These are phyloP conservation scores for Pachycephala philippinensis DNA, from an alignment of 2,113 vertebrate genomes.

Conservation along the genomic window DNA sequence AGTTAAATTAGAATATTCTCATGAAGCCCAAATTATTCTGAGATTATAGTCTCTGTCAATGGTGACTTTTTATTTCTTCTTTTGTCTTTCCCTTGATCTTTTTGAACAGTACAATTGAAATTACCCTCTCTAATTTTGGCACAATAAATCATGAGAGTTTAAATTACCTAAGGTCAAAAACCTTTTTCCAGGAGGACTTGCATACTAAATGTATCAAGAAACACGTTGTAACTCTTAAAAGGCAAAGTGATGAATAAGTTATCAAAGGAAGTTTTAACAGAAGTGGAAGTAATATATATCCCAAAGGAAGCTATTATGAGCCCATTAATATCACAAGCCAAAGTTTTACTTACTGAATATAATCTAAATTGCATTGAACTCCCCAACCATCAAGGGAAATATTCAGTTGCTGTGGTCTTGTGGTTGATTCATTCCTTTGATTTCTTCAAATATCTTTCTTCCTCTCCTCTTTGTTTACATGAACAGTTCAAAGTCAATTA, in stretches of 20 bases:
- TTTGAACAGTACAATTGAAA: background rate
- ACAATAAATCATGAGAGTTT: conserved; percentile 24
- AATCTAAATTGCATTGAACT: conserved; percentile 48
- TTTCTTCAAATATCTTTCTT: conserved; percentile 6
- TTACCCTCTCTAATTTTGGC: background rate
- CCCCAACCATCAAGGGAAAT: background rate
- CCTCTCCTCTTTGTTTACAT: background rate
- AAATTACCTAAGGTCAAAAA: conserved; percentile 56
- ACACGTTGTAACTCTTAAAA: conserved; percentile 37
- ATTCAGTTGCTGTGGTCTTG: background rate
- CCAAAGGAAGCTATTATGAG: conserved; percentile 63
- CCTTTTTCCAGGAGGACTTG: conserved; percentile 54
- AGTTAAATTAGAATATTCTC: background rate
- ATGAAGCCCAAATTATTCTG: background rate
- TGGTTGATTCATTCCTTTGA: conserved; percentile 31
- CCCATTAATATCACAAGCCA: conserved; percentile 56
- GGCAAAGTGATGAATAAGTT: conserved; percentile 66
- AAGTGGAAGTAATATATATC: conserved; percentile 60
- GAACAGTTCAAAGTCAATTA: background rate
- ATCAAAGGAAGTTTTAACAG: conserved; percentile 67
- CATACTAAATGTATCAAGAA: conserved; percentile 35
- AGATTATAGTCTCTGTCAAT: background rate
- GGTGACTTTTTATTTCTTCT: background rate
- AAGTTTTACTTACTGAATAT: conserved; percentile 55
- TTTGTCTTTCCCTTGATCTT: background rate